phyloP scores from a whole-genome alignment of 2,888 invertebrate species.

The Eupithecia vulgata region DNA sequence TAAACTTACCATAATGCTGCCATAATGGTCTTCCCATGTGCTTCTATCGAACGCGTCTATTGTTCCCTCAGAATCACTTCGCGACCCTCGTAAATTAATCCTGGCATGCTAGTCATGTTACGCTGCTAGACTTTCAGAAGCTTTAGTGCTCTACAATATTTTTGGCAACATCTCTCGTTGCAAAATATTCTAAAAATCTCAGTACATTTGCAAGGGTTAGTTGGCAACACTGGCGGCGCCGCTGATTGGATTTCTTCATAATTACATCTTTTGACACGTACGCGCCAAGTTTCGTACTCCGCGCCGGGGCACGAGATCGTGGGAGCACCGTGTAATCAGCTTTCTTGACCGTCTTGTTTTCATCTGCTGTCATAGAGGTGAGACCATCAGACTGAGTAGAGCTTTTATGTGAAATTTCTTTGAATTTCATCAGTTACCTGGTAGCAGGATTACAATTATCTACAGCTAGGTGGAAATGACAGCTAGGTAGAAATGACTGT shows the following conservation, averaged over 20 bases:
- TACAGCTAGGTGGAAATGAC: too few relatives aligned
- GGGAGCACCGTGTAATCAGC: constrained; percentile 83
- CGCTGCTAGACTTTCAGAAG: not conserved
- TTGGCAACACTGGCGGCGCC: constrained; percentile 49
- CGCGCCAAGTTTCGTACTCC: constrained; percentile 81
- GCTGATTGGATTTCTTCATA: constrained; percentile 84
- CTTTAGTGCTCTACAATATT: constrained; percentile 5
- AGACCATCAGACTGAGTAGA: constrained; percentile 51
- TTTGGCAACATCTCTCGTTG: constrained; percentile 6
- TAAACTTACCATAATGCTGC: not conserved
- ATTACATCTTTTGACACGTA: constrained; percentile 84
- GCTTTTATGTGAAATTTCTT: constrained; percentile 8
- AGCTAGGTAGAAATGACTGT: not conserved
- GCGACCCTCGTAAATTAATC: not conserved
- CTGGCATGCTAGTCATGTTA: not conserved
- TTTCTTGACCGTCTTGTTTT: constrained; percentile 80
- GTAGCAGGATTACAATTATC: not conserved
- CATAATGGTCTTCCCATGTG: not conserved
- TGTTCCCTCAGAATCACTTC: not conserved
- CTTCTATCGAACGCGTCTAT: not conserved
- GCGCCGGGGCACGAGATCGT: constrained; percentile 79
- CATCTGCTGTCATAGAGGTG: constrained; percentile 67
- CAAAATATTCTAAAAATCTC: not conserved
- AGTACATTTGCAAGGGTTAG: constrained; percentile 1
- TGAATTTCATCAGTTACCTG: not conserved